Conservation (phyloP, 2,797 vertebrate species). For the Psittacula derbiana region DNA sequence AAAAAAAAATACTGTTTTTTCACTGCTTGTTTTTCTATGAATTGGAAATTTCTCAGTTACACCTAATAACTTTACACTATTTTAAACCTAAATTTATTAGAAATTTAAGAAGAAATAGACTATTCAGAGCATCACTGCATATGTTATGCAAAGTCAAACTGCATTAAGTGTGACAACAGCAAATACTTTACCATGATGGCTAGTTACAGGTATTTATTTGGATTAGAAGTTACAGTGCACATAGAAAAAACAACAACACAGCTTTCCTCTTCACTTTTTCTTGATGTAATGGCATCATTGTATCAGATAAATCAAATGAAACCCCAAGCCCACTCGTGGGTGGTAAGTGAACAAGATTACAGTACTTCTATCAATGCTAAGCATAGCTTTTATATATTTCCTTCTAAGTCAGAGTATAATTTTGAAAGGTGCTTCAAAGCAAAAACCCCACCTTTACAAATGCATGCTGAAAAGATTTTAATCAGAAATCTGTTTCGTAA, state of each 20-base stretch:
- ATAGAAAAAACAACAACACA: not conserved
- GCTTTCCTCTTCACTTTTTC: slow-evolving; percentile 17
- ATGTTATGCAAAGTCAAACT: not conserved
- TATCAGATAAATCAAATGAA: slow-evolving; percentile 8
- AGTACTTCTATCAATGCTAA: slow-evolving; percentile 43
- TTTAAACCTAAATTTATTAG: not conserved
- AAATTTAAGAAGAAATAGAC: not conserved
- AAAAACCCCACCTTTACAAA: not conserved
- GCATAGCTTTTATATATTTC: slow-evolving; percentile 37
- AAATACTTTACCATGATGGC: not conserved
- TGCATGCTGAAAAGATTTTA: slow-evolving; percentile 20
- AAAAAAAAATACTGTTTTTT: not conserved
- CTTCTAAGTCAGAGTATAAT: slow-evolving; percentile 30
- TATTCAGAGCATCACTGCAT: not conserved
- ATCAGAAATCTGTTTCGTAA: not conserved
- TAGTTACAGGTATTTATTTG: slow-evolving; percentile 34
- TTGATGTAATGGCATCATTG: not conserved
- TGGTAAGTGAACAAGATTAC: slow-evolving; percentile 44
- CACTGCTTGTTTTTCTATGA: not conserved
- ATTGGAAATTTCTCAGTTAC: not conserved
- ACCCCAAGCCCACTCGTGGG: not conserved
- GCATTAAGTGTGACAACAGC: not conserved
- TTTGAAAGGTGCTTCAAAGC: slow-evolving; percentile 8
- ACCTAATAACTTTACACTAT: not conserved
- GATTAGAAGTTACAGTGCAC: slow-evolving; percentile 36